A percentile compares a stretch with the other conserved stretches of the same genome.
Conservation (phyloP, 1,140 invertebrate species). For the Coelopa frigida region DNA sequence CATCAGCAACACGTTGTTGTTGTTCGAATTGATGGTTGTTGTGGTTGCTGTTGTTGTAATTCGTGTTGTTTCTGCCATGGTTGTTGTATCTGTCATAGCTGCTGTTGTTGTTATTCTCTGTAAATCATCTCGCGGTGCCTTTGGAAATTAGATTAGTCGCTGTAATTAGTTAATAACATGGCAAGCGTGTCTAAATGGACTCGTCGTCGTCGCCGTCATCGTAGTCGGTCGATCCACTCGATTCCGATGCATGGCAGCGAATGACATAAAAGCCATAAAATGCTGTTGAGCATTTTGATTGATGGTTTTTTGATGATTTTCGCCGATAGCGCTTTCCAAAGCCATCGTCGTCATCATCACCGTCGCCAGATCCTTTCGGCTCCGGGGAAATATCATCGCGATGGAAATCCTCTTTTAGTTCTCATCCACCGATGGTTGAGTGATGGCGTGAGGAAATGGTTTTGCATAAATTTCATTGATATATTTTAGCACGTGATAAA, state of each 20-base stretch:
- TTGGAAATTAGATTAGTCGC: conserved; percentile 40
- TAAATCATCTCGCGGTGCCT: conserved; percentile 6
- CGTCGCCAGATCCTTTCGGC: neutral
- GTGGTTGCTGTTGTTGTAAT: neutral
- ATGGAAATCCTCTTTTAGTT: no score
- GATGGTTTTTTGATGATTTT: conserved; percentile 18
- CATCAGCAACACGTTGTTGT: no score
- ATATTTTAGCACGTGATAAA: conserved; percentile 46
- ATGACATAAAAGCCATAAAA: conserved; percentile 28
- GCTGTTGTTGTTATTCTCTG: neutral
- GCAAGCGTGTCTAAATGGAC: conserved; percentile 43
- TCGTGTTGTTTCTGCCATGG: neutral
- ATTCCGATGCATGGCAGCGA: conserved; percentile 31
- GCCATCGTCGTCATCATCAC: conserved; percentile 9
- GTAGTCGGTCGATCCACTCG: no score
- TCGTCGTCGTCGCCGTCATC: conserved; percentile 18
- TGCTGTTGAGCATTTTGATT: conserved; percentile 19
- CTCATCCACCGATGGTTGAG: no score
- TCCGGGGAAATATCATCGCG: conserved; percentile 28
- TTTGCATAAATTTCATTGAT: conserved; percentile 45
- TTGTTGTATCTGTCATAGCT: neutral
- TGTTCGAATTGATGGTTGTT: no score
- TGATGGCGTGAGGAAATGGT: no score
- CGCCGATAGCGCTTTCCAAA: conserved; percentile 7
- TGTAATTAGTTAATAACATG: conserved; percentile 46